A percentile compares a stretch with the other conserved stretches of the same genome.
These are phyloP conservation scores for Microcebus ravelobensis DNA, from an alignment of 2,113 vertebrate genomes.

Conservation along the genomic window DNA sequence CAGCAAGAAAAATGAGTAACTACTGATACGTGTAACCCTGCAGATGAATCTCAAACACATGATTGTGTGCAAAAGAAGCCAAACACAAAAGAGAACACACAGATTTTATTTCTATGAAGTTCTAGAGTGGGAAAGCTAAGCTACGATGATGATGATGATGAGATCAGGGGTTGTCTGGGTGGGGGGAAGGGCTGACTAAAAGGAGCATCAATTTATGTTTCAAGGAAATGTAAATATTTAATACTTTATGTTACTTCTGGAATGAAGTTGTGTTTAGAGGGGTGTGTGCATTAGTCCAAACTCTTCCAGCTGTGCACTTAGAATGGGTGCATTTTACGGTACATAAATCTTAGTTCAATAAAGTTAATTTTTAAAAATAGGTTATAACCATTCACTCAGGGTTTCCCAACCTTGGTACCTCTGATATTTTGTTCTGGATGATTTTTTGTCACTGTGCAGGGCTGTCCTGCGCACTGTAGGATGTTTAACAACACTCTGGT, in stretches of 20 bases:
- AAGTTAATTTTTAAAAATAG: not conserved
- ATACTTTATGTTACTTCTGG: too few relatives aligned
- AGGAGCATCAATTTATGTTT: not conserved
- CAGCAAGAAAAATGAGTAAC: not conserved
- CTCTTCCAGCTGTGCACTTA: not conserved
- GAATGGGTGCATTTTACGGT: not conserved
- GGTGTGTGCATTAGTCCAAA: accelerated
- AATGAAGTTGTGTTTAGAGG: not conserved
- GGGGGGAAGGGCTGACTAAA: not conserved
- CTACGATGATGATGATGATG: too few relatives aligned
- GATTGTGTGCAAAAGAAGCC: not conserved
- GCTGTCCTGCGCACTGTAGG: accelerated
- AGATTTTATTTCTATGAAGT: not conserved
- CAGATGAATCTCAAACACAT: not conserved
- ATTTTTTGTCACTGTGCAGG: too few relatives aligned
- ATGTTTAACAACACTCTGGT: not conserved
- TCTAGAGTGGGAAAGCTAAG: not conserved
- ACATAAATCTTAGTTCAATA: not conserved
- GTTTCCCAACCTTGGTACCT: not conserved
- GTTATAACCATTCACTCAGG: not conserved
- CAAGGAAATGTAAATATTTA: not conserved
- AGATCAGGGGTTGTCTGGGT: not conserved
- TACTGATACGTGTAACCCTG: too few relatives aligned
- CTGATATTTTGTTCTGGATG: not conserved
- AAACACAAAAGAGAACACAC: not conserved